Base-by-base conservation (phyloP, 2,797 vertebrate species). In the Passerculus sandwichensis region DNA sequence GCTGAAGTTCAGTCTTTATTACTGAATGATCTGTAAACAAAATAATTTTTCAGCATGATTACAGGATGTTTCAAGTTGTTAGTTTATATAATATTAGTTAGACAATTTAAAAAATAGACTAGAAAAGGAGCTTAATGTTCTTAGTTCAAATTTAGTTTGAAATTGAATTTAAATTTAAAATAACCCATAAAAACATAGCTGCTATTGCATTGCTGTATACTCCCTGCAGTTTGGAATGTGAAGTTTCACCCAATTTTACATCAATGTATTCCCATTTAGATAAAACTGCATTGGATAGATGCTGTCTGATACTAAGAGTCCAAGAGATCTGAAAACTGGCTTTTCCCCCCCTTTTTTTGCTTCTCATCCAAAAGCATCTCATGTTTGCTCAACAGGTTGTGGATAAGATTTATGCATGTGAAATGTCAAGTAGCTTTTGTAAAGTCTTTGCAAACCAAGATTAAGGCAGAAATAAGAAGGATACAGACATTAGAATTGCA, bases 1-100 rank as follows among this genome's bases (percentile, higher is more conserved):
- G 64, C 36, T 0, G 0, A 90, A 88, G 73, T 81, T 92, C 48
- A 56, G 7, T 70, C 51, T 91, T 85, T 95, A 44, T 88, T 67
- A 82, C 45, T 59, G 79, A 90, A 73, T 60, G 38, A 86, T 60
- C 32, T 67, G 73, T 79, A 96, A 96, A 91, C 89, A 94, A 93
- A 94, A 61, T 53, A 64, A 93, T 94, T 94, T 92, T 76, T 40
- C n/a, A 76, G 71, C 73, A 89, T 60, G 9, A 70, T 77, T 75
- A 51, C 20, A 89, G 53, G 56, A 79, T 82, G 30, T 47, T 96
- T 85, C 57, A 75, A 84, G 65, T 79, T 73, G 44, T 75, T 88
- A 4, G 51, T 91, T 54, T 61, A 27, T 34, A 34, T 77, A 89
- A 72, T 69, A 56, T 18, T 53, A 5, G 5, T 87, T 74, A 59